Base-by-base conservation (phyloP, 1,140 invertebrate genomes). In the Centruroides vittatus region DNA sequence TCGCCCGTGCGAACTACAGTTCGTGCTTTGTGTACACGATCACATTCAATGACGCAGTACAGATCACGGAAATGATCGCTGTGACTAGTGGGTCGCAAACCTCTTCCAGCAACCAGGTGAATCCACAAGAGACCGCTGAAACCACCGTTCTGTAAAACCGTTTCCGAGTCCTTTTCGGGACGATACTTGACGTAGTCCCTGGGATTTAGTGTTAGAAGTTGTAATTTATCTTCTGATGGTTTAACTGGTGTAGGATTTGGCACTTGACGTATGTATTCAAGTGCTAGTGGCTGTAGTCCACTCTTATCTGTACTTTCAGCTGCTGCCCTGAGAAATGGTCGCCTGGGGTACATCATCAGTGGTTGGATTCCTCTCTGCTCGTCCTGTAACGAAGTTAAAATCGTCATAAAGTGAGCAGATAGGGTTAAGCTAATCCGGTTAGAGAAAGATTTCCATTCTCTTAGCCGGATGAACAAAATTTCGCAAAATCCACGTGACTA, bases 1-100 rank as follows among this genome's bases (percentile, higher is more conserved):
- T 98, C 94, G 23, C 94, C 94, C 8, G 91, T 95, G 55, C 93
- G 81, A n/a, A 97, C 93, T 60, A 97, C 93, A 5, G 96, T 98
- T 35, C 95, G 76, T 4, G 95, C 95, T 78, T 98, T 97, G 76
- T 98, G 95, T 8, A 97, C 86, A 64, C 93, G 83, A 75, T 99
- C 95, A 70, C 93, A 92, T 73, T 98, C 93, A 47, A 99, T 79
- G 3, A 98, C 94, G 72, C 93, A 98, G 72, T 99, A 99, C 13
- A 99, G 78, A 76, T 98, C 93, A 63, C 90, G 77, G 46, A 62
- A 63, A 35, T 65, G 64, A 49, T 65, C 64, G 49, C 56, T 58
- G 50, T 61, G 60, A 9, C 58, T 59, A 6, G 64, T 60, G 4
- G 64, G 54, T 51, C 65, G 52, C 23, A 69, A 53, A 13, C 68